These are phyloP conservation scores for Sebastes nivosus DNA, from an alignment of 2,797 vertebrate genomes.

Conservation along the genomic window DNA sequence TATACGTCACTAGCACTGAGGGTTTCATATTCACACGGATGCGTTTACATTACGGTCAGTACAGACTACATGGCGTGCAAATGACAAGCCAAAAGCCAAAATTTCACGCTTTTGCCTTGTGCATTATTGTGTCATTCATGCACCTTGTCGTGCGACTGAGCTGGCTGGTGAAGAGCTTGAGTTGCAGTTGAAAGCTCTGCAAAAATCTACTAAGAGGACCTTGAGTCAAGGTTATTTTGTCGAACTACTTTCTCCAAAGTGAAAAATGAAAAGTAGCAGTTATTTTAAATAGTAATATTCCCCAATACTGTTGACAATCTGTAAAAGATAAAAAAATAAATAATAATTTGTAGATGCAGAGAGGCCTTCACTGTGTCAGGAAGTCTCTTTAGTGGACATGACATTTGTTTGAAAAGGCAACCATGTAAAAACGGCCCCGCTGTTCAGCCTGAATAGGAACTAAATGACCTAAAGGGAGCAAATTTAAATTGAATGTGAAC, in stretches of 20 bases:
- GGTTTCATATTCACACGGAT: fast-evolving
- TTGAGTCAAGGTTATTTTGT: not conserved
- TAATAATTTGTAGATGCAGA: not conserved
- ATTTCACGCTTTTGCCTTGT: too few relatives aligned
- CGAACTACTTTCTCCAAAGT: not conserved
- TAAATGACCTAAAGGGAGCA: slow-evolving; percentile 15
- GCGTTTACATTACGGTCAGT: too few relatives aligned
- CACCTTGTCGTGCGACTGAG: fast-evolving
- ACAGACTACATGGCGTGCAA: fast-evolving
- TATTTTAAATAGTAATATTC: not conserved
- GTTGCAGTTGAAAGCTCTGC: not conserved
- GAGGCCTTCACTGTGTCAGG: not conserved
- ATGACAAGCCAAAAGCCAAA: too few relatives aligned
- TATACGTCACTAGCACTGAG: too few relatives aligned
- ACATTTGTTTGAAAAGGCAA: not conserved
- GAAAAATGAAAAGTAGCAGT: not conserved
- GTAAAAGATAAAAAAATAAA: not conserved
- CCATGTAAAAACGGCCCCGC: not conserved
- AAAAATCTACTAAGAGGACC: not conserved
- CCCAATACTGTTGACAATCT: not conserved
- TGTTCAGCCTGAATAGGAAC: not conserved
- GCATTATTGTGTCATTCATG: too few relatives aligned
- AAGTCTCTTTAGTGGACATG: too few relatives aligned
- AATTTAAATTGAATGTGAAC: slow-evolving; percentile 31
- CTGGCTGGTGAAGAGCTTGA: not conserved